A percentile compares a stretch with the other conserved stretches of the same genome.
These are phyloP conservation scores for Celastrina argiolus DNA, from an alignment of 2,888 invertebrate species.

Conservation along the genomic window DNA sequence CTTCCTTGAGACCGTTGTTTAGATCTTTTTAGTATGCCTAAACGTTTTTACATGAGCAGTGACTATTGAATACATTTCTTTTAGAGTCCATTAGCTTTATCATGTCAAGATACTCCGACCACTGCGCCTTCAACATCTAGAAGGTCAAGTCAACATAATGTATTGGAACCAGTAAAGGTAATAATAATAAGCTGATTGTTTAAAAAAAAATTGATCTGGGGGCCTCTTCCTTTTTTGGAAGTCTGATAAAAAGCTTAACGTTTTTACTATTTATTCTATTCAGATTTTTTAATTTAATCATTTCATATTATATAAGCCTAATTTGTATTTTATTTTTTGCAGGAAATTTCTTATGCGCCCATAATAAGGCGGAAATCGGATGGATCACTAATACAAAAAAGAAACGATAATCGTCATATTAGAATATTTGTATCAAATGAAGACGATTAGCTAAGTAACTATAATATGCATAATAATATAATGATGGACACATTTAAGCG, in stretches of 20 bases:
- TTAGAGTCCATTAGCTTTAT: constrained; percentile 61
- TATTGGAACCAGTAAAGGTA: constrained; percentile 63
- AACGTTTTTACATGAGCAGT: no score
- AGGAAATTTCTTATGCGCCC: constrained; percentile 62
- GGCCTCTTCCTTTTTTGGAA: no score
- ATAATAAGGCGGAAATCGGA: constrained; percentile 67
- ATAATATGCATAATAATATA: no score
- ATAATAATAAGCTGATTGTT: no score
- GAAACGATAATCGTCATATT: constrained; percentile 52
- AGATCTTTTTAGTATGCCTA: no score
- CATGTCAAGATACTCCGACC: constrained; percentile 57
- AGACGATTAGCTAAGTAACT: constrained; percentile 20
- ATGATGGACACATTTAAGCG: neutral
- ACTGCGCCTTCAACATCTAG: constrained; percentile 66
- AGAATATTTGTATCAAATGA: constrained; percentile 64
- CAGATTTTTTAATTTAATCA: no score
- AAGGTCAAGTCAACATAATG: constrained; percentile 65
- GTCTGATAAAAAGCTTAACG: no score
- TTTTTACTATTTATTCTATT: no score
- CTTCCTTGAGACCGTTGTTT: no score
- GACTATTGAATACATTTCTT: no score
- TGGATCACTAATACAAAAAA: constrained; percentile 61
- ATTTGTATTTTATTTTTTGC: constrained; percentile 33
- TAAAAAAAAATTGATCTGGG: no score
- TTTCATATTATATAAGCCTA: no score